Conservation (phyloP, 2,888 invertebrate species). For the Scelioninae gen. 1 region DNA sequence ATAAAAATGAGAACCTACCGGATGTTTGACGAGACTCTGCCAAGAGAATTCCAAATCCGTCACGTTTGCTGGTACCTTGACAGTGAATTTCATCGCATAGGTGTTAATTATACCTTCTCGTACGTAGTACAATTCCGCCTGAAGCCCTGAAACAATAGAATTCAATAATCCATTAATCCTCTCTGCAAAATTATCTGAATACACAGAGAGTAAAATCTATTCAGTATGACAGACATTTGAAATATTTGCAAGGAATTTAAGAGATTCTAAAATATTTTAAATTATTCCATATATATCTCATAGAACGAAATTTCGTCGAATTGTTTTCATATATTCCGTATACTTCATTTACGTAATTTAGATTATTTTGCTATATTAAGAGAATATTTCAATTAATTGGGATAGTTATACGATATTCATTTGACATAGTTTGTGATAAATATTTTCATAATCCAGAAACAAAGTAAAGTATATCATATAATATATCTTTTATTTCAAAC, state of each 20-base stretch:
- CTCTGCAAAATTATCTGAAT: slow-evolving; percentile 18
- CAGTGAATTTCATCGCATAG: slow-evolving; percentile 93
- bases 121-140: slow-evolving; percentile 93
- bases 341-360: too few relatives aligned
- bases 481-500: too few relatives aligned
- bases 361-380: too few relatives aligned
- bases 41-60: slow-evolving; percentile 93
- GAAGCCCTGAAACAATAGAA: slow-evolving; percentile 86
- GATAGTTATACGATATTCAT: too few relatives aligned
- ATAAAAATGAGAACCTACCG: slow-evolving; percentile 86
- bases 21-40: slow-evolving; percentile 90
- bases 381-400: too few relatives aligned
- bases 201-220: slow-evolving; percentile 12
- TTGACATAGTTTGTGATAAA: too few relatives aligned
- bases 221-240: slow-evolving; percentile 1
- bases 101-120: slow-evolving; percentile 93
- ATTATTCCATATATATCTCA: too few relatives aligned
- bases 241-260: not conserved
- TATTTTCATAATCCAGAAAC: too few relatives aligned
- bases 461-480: too few relatives aligned
- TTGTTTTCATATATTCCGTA: too few relatives aligned
- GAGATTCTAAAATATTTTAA: too few relatives aligned
- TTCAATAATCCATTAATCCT: slow-evolving; percentile 45
- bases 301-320: too few relatives aligned
- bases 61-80: slow-evolving; percentile 91